These are phyloP conservation scores for Zoanthus sansibaricus DNA, from an alignment of 92 coral and sea anemone species.

Conservation along the genomic window DNA sequence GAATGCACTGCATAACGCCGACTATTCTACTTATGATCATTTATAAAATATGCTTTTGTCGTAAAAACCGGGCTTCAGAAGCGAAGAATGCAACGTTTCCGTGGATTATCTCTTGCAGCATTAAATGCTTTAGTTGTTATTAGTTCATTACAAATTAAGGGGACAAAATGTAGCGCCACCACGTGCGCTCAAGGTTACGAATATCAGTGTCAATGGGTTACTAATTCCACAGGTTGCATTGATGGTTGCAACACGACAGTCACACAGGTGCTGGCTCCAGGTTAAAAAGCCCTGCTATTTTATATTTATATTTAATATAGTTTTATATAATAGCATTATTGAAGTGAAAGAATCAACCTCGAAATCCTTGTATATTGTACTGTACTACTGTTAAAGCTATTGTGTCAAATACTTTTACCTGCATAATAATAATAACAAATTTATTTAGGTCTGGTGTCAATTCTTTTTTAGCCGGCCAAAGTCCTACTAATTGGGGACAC, in stretches of 20 bases:
- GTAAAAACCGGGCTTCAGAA: background rate
- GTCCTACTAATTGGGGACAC: too few species aligned
- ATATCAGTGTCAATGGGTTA: slow-evolving; percentile 44
- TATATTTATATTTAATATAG: too few species aligned
- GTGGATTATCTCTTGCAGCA: background rate
- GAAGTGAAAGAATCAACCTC: too few species aligned
- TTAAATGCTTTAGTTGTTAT: slow-evolving; percentile 1
- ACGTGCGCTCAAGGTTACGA: slow-evolving; percentile 22
- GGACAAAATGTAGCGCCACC: slow-evolving; percentile 10
- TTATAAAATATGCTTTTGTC: background rate
- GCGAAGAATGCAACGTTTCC: background rate
- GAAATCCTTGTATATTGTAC: too few species aligned
- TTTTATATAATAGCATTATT: too few species aligned
- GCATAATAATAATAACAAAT: too few species aligned
- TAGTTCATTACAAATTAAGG: background rate
- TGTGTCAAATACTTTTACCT: too few species aligned
- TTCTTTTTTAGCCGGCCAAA: too few species aligned
- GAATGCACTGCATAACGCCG: background rate
- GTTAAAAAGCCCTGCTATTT: background rate
- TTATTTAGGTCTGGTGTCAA: too few species aligned
- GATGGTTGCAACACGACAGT: slow-evolving; percentile 30
- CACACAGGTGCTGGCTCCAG: slow-evolving; percentile 35
- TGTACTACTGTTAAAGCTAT: too few species aligned
- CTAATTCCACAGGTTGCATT: slow-evolving; percentile 37
- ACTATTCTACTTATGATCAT: background rate